A percentile compares a stretch with the other conserved stretches of the same genome.
phyloP scores from a whole-genome alignment of 2,113 vertebrate genomes.

The Brachyistius frenatus region DNA sequence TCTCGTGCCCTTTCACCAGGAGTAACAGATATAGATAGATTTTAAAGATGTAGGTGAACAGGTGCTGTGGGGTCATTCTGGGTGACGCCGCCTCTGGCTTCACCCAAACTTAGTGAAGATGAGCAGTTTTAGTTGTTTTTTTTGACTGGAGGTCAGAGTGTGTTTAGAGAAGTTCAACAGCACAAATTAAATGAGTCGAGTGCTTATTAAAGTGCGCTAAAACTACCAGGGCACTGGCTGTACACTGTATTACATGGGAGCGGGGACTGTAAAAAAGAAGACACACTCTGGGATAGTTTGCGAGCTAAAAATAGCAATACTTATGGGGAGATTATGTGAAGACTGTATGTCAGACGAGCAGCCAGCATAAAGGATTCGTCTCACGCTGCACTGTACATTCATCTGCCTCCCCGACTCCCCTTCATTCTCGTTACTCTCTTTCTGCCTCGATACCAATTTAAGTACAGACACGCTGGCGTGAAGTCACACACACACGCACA shows the following conservation, averaged over 20 bases:
- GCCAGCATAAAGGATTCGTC: constrained; percentile 56
- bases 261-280: constrained; percentile 55
- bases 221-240: constrained; percentile 30
- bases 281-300: constrained; percentile 47
- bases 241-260: constrained; percentile 31
- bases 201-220: constrained; percentile 40
- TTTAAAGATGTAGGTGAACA: constrained; percentile 29
- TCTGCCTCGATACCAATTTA: constrained; percentile 42
- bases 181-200: constrained; percentile 18
- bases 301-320: constrained; percentile 70
- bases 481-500: constrained; percentile 11
- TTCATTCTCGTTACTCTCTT: constrained; percentile 33
- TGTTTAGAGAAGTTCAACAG: constrained; percentile 19
- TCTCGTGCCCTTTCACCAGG: constrained; percentile 40
- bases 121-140: neutral
- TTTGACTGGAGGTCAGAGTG: constrained; percentile 15
- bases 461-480: constrained; percentile 21
- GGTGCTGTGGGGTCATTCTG: constrained; percentile 37
- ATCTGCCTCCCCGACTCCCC: constrained; percentile 27
- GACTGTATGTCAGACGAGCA: constrained; percentile 56
- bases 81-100: constrained; percentile 33
- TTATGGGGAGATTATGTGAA: constrained; percentile 66
- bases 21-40: constrained; percentile 25
- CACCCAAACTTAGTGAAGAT: constrained; percentile 12
- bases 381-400: constrained; percentile 49